Evolutionary conservation across 2,888 invertebrate species (phyloP).

Genomic region (Lepidocyrtoides sp.): DNA sequence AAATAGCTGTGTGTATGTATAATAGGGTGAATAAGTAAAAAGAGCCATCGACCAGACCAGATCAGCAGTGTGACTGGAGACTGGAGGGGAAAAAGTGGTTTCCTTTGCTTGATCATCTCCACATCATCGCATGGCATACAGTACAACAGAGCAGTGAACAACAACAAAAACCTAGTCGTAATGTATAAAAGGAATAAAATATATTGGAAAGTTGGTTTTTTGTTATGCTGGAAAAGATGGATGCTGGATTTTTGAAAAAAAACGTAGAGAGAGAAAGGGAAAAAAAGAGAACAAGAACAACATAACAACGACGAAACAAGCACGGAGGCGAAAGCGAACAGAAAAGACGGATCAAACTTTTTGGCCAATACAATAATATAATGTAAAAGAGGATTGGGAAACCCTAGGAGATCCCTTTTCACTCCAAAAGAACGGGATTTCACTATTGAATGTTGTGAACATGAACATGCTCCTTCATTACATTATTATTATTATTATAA

Average conservation of each 20-base stretch:
- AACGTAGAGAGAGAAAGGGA: background rate
- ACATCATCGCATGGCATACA: conserved; percentile 28
- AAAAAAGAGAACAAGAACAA: conserved; percentile 54
- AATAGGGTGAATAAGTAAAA: conserved; percentile 31
- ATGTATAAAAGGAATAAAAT: conserved; percentile 53
- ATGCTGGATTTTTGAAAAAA: conserved; percentile 47
- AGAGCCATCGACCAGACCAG: conserved; percentile 49
- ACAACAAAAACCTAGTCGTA: conserved; percentile 27
- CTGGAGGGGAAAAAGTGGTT: conserved; percentile 67
- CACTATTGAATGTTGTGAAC: background rate
- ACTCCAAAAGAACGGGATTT: conserved; percentile 55
- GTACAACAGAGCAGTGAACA: conserved; percentile 39
- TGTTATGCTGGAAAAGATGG: conserved; percentile 17
- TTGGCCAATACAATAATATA: conserved; percentile 66
- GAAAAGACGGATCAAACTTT: conserved; percentile 75
- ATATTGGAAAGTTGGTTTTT: conserved; percentile 64
- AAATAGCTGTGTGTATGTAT: background rate
- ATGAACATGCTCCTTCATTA: background rate
- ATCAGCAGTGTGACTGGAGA: conserved; percentile 45
- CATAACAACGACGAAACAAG: conserved; percentile 42
- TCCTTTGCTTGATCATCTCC: conserved; percentile 64
- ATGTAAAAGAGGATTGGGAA: conserved; percentile 70
- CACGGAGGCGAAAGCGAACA: conserved; percentile 40
- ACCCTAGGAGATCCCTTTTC: conserved; percentile 62
- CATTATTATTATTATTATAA: background rate